Conservation (phyloP, 2,113 vertebrate species). For the Coryphaenoides rupestris region DNA sequence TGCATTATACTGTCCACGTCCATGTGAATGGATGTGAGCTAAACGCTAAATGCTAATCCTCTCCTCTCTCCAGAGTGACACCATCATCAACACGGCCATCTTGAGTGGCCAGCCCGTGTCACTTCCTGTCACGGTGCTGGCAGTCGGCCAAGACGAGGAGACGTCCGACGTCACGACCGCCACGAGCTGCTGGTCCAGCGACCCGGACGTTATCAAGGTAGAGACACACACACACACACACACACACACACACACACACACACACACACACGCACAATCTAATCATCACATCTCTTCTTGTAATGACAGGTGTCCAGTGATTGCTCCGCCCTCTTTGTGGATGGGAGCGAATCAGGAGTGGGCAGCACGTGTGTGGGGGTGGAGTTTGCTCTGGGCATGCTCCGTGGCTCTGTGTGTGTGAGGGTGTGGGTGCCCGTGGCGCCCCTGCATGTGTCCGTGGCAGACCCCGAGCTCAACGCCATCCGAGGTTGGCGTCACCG, state of each 20-base stretch:
- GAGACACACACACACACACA: no score
- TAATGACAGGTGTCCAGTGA: slow-evolving; percentile 82
- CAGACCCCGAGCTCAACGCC: slow-evolving; percentile 85
- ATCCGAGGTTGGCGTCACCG: slow-evolving; percentile 86
- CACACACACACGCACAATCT: not conserved
- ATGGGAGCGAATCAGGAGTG: slow-evolving; percentile 87
- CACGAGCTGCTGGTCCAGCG: slow-evolving; percentile 81
- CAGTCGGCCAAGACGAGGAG: slow-evolving; percentile 75
- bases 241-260: no score
- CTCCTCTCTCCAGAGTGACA: slow-evolving; percentile 52
- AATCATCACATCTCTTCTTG: not conserved
- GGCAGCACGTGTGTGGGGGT: slow-evolving; percentile 81
- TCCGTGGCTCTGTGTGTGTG: slow-evolving; percentile 79
- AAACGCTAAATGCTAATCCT: not conserved
- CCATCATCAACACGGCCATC: slow-evolving; percentile 85
- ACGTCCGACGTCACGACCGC: slow-evolving; percentile 76
- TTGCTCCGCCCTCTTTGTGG: slow-evolving; percentile 87
- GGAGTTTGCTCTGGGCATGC: slow-evolving; percentile 82
- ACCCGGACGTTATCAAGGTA: slow-evolving; percentile 88
- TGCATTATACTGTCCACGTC: no score
- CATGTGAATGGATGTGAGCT: no score
- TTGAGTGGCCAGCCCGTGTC: slow-evolving; percentile 83
- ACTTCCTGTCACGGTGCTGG: slow-evolving; percentile 84
- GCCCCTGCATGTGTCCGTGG: slow-evolving; percentile 84
- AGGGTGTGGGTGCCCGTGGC: slow-evolving; percentile 88